Percentiles rank a stretch among this genome's conserved stretches.
Conservation (phyloP, 1,140 invertebrate species). For the Periplaneta americana region DNA sequence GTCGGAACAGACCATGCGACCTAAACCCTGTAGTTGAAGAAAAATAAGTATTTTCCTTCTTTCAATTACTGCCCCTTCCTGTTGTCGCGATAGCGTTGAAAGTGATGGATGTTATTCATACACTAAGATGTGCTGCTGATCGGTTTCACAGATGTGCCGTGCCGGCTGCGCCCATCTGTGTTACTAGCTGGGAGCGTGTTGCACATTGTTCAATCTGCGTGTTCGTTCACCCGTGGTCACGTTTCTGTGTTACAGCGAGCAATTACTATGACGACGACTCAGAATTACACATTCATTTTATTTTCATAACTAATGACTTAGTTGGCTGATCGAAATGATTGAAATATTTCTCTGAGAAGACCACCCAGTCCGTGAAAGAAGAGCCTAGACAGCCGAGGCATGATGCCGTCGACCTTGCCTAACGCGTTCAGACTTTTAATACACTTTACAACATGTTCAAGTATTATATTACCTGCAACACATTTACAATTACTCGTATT, state of each 20-base stretch:
- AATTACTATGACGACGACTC: background rate
- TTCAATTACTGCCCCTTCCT: too few relatives aligned
- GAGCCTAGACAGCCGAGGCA: background rate
- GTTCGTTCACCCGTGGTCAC: background rate
- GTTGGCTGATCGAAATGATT: background rate
- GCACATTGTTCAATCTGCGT: background rate
- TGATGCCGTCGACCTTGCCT: background rate
- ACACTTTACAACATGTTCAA: background rate
- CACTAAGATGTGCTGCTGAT: too few relatives aligned
- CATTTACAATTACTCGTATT: too few relatives aligned
- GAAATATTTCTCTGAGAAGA: background rate
- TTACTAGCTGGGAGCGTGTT: background rate
- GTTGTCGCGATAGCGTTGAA: too few relatives aligned
- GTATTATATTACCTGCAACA: background rate
- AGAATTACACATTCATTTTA: background rate
- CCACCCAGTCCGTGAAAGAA: background rate
- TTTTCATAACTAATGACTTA: background rate
- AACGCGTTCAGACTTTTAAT: background rate
- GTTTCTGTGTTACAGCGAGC: background rate
- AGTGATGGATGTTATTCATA: too few relatives aligned
- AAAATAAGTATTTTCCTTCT: too few relatives aligned
- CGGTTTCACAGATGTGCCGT: too few relatives aligned
- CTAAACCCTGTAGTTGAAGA: too few relatives aligned
- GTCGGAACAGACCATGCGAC: too few relatives aligned
- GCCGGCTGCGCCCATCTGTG: too few relatives aligned